Percentiles rank a stretch among this genome's conserved stretches.
phyloP scores from a whole-genome alignment of 2,797 vertebrate genomes.

The Sebastes matsubarae region DNA sequence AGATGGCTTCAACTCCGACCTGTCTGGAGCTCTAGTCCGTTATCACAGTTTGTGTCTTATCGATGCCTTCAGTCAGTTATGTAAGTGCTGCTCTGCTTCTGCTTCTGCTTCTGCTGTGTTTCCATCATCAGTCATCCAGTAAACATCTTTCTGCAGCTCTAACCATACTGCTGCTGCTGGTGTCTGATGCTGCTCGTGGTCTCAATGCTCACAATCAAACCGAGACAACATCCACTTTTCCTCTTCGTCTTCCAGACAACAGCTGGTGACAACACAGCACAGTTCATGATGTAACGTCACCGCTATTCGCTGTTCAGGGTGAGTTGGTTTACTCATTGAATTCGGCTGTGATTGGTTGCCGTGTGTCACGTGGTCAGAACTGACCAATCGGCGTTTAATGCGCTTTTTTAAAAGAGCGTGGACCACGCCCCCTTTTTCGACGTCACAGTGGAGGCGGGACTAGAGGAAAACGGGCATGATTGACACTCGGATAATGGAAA shows the following conservation, averaged over 20 bases:
- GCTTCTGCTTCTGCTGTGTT: too few species aligned
- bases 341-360: slow-evolving; percentile 54
- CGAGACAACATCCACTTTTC: slow-evolving; percentile 51
- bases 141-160: not conserved
- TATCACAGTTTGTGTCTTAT: slow-evolving; percentile 55
- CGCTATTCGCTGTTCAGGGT: slow-evolving; percentile 13
- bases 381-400: slow-evolving; percentile 46
- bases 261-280: slow-evolving; percentile 80
- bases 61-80: slow-evolving; percentile 59
- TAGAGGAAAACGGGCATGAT: slow-evolving; percentile 3
- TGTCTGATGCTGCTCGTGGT: too few species aligned
- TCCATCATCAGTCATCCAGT: slow-evolving; percentile 7
- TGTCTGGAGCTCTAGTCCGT: slow-evolving; percentile 46
- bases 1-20: slow-evolving; percentile 73
- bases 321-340: slow-evolving; percentile 32
- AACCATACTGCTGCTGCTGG: not conserved
- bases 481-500: not conserved
- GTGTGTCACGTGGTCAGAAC: slow-evolving; percentile 30
- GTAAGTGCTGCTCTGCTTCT: slow-evolving; percentile 22
- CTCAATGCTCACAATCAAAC: not conserved
- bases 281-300: slow-evolving; percentile 72
- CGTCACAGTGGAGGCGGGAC: slow-evolving; percentile 60
- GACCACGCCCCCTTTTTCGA: slow-evolving; percentile 31
- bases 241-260: slow-evolving; percentile 61
- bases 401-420: slow-evolving; percentile 14